Conservation (phyloP, 2,888 invertebrate genomes). For the Trilocha varians region DNA sequence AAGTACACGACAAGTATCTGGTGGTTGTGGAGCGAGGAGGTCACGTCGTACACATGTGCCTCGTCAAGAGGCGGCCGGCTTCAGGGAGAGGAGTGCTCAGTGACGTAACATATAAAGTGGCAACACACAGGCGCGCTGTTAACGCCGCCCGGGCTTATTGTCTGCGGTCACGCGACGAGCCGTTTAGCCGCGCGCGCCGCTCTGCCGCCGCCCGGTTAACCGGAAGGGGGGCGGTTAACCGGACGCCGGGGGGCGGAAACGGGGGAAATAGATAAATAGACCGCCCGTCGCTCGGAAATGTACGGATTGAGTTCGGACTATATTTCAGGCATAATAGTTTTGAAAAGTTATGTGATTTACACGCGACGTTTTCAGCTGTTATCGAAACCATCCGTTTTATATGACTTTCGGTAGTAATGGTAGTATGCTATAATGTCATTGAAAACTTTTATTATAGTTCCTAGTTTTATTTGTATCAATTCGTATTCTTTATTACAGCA, state of each 20-base stretch:
- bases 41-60: constrained; percentile 18
- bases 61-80: constrained; percentile 12
- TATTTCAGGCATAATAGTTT: constrained; percentile 72
- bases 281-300: constrained; percentile 71
- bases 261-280: constrained; percentile 74
- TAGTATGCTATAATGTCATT: constrained; percentile 2
- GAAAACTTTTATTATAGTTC: too few relatives aligned
- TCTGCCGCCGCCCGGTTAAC: constrained; percentile 66
- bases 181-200: constrained; percentile 68
- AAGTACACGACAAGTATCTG: constrained; percentile 49
- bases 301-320: constrained; percentile 72
- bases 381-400: constrained; percentile 50
- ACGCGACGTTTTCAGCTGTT: constrained; percentile 66
- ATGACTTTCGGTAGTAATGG: constrained; percentile 31
- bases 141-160: constrained; percentile 72
- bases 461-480: too few relatives aligned
- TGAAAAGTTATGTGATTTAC: constrained; percentile 71
- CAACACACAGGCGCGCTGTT: constrained; percentile 72
- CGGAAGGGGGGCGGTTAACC: constrained; percentile 73
- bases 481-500: too few relatives aligned
- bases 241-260: constrained; percentile 71
- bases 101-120: constrained; percentile 70
- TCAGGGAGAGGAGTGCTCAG: constrained; percentile 21
- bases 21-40: constrained; percentile 11
- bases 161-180: constrained; percentile 74